Conservation (phyloP, 1,140 invertebrate genomes). For the Varroa destructor region DNA sequence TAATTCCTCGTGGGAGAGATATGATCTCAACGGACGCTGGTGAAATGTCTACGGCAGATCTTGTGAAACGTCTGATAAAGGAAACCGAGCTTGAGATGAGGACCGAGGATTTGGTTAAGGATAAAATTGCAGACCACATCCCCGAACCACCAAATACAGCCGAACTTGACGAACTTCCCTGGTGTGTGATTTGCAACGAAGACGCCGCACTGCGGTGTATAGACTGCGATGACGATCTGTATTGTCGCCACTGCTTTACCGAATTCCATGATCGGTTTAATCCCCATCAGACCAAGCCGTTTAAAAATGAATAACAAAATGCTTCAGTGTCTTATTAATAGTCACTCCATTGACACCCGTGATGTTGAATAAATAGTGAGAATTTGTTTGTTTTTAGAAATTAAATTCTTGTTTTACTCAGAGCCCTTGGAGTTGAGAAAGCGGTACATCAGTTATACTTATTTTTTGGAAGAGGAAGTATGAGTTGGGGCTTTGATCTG, state of each 20-base stretch:
- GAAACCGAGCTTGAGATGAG: slow-evolving; percentile 5
- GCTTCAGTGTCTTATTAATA: not conserved
- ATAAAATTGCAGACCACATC: not conserved
- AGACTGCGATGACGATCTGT: slow-evolving; percentile 56
- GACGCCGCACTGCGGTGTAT: slow-evolving; percentile 54
- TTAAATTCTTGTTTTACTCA: not conserved
- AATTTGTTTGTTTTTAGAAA: not conserved
- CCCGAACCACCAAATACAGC: not conserved
- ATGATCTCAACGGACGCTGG: not conserved
- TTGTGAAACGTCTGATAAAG: not conserved
- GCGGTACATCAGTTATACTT: too few species aligned
- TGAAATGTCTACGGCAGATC: not conserved
- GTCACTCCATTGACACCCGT: not conserved
- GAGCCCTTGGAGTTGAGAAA: not conserved
- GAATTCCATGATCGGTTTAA: slow-evolving; percentile 26
- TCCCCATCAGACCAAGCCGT: not conserved
- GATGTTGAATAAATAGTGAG: not conserved
- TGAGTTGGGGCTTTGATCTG: too few species aligned
- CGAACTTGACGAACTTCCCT: slow-evolving; percentile 50
- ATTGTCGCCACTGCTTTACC: slow-evolving; percentile 53
- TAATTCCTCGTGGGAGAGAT: not conserved
- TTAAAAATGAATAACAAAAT: slow-evolving; percentile 1
- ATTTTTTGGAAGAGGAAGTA: too few species aligned
- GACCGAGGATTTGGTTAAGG: not conserved
- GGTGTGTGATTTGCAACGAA: slow-evolving; percentile 62